Evolutionary conservation across 2,113 vertebrate genomes (phyloP), one percentile per base, ranked within the genome.

Genomic region (Oreochromis spilurus): DNA sequence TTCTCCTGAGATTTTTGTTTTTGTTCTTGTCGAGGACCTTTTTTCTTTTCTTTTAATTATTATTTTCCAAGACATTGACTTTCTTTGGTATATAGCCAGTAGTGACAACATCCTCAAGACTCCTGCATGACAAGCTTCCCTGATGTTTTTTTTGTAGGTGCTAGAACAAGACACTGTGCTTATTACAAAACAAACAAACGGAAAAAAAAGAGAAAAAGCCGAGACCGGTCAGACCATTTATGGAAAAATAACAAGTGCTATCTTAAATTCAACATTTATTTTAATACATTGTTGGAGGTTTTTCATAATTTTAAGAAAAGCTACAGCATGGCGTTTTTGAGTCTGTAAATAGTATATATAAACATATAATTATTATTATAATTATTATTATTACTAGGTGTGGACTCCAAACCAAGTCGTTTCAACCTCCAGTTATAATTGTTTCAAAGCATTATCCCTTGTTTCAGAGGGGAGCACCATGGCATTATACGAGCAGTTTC

Each of bases 291-390:
- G 97, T 99, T 98, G 98, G 97, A 97, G 96, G 97, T 97, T 97
- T 97, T 97, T 98, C 97, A 97, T 98, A 97, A 98, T 99, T 98
- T 98, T 97, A 97, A 96, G 96, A 97, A 96, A 96, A 97, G 97
- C 97, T 97, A 97, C 97, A 97, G 98, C 98, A 98, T 98, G 98
- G 97, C 96, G 95, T 98, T 97, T 98, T 97, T 97, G 97, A 96
- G 97, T 98, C 97, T 99, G 98, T 99, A 99, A 98, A 99, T 99
- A 98, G 97, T 97, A 97, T 98, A 97, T 97, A 97, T 97, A 97
- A 94, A 96, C 93, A 96, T 95, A 96, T 94, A 96, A 96, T 96
- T 95, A 96, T 95, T 95, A 96, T 96, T 93, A 96, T 96, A 92
- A 96, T 96, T 95, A 95, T 96, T 94, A 96, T 97, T 96, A 97